Evolutionary conservation across 1,140 invertebrate genomes (phyloP), one percentile per base, ranked within the genome.

Genomic region (Kradibia gibbosae): DNA sequence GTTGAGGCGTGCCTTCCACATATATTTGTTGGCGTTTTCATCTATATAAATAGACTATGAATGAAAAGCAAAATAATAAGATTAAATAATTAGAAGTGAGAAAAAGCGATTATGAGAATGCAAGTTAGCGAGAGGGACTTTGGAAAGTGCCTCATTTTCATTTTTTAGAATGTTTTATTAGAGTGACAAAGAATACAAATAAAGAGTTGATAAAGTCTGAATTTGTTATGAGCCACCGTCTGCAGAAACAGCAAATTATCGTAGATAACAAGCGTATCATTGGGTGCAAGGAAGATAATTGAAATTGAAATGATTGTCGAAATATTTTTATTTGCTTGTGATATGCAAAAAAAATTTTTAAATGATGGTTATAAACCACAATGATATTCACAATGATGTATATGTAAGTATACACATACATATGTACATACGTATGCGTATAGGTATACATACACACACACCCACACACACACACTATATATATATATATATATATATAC

Each of bases 1-100:
- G 87, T 89, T 86, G 89, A 91, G 89, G 90, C 89, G 90, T 91
- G 90, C 90, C 90, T 91, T 91, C 88, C 88, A 89, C 91, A 87
- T 90, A 87, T 90, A 90, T 90, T 91, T 91, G 89, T 91, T 91
- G 89, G 89, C 88, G 89, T 88, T 91, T 88, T 90, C 87, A 88
- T 90, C 87, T 85, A 86, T 87, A 86, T 86, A 85, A 65, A 72
- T 82, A 82, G 67, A 82, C 70, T 73, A 62, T 76, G 72, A 60
- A 57, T 73, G 50, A 57, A 83, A 78, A 65, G 80, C 55, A 36
- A 86, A 65, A 82, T 31, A 76, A 76, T 28, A 67, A 82, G 28
- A 75, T 70, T 28, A 76, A 53, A 82, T 36, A 78, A 77, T n/a
- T 57, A 72, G 34, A 79, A 75, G 53, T 81, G 74, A 80, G 72